A percentile compares a stretch with the other conserved stretches of the same genome.
phyloP scores from a whole-genome alignment of 2,113 vertebrate genomes.

The Scolopax mira region DNA sequence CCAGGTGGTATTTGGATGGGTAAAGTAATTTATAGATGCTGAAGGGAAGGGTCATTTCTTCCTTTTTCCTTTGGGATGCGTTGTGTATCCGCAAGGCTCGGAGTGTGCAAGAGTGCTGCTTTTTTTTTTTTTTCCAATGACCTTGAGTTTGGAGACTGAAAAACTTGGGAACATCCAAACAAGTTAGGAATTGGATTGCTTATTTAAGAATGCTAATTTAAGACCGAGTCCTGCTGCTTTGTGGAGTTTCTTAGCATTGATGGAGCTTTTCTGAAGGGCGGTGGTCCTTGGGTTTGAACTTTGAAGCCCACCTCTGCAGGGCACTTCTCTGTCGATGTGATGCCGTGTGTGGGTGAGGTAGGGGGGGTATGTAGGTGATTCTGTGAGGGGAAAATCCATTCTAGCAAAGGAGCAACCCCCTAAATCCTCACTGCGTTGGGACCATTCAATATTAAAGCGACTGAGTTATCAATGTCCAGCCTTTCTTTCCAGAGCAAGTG shows the following conservation, averaged over 20 bases:
- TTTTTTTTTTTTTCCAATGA: neutral
- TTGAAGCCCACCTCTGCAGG: rapidly evolving
- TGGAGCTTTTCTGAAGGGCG: neutral
- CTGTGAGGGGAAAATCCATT: neutral
- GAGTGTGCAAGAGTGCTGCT: neutral
- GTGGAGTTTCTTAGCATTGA: neutral
- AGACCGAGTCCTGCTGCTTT: neutral
- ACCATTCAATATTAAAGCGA: rapidly evolving
- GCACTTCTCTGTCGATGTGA: rapidly evolving
- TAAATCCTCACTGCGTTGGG: neutral
- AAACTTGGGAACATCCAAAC: neutral
- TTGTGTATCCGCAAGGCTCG: rapidly evolving
- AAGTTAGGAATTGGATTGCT: neutral
- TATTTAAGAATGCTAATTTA: neutral
- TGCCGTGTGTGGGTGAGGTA: neutral
- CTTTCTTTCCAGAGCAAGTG: neutral
- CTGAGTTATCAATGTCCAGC: rapidly evolving
- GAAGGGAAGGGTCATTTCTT: neutral
- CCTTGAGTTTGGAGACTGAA: slow-evolving; percentile 15
- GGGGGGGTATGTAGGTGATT: neutral
- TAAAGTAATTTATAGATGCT: neutral
- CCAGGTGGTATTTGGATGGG: neutral
- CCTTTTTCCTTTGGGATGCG: neutral
- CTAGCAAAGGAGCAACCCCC: neutral
- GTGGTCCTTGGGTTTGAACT: neutral